Conservation (phyloP, 2,888 invertebrate genomes). For the Pristionchus japonicus region DNA sequence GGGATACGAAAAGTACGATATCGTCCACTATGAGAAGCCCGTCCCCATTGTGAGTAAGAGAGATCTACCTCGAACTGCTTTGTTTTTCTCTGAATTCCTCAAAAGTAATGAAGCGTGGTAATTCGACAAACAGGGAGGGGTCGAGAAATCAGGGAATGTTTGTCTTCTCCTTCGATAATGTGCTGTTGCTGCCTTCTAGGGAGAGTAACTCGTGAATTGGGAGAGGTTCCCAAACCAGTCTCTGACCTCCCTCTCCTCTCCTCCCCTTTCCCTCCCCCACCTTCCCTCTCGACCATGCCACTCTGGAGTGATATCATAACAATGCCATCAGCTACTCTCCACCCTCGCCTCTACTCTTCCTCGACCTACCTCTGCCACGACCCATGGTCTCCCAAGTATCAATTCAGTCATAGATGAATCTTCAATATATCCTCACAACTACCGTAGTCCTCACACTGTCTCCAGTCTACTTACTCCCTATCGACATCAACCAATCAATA, state of each 20-base stretch:
- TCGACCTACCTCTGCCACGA: background rate
- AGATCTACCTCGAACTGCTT: too few relatives aligned
- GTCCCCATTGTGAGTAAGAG: conserved; percentile 31
- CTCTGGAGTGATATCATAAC: conserved; percentile 28
- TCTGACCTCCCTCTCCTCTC: background rate
- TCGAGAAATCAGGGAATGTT: background rate
- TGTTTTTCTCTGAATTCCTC: background rate
- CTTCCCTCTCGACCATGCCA: background rate
- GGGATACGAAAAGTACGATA: conserved; percentile 55
- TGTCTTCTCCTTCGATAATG: conserved; percentile 4
- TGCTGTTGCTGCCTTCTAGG: background rate
- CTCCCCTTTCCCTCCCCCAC: background rate
- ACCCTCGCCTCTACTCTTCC: background rate
- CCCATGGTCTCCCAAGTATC: background rate
- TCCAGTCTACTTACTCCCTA: background rate
- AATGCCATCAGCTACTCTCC: background rate
- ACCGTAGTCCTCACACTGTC: background rate
- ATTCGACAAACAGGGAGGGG: background rate
- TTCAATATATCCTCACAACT: background rate
- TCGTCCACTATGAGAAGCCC: conserved; percentile 59
- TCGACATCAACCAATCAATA: background rate
- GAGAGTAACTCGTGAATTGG: background rate
- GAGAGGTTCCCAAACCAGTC: background rate
- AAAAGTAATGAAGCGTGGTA: background rate
- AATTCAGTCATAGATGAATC: background rate